phyloP scores from a whole-genome alignment of 2,797 vertebrate genomes.

The Anguilla anguilla region DNA sequence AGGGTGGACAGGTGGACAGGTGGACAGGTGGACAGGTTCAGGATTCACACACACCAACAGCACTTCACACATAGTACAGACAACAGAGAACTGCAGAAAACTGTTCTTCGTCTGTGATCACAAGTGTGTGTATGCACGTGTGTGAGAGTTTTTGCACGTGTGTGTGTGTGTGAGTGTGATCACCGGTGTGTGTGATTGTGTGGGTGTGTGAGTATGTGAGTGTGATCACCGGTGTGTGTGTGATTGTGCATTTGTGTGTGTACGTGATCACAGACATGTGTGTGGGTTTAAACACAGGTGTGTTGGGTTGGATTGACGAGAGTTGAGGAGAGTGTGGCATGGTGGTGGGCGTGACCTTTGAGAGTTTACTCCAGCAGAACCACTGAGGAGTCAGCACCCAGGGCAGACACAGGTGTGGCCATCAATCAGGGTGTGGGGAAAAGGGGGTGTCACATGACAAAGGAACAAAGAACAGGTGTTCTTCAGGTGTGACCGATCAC shows the following conservation, averaged over 20 bases:
- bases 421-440: neutral
- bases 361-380: neutral
- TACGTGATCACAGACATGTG: neutral
- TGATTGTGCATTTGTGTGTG: too few species aligned
- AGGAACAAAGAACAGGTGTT: neutral
- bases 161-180: neutral
- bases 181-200: too few species aligned
- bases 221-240: neutral
- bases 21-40: neutral
- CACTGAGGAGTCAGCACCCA: neutral
- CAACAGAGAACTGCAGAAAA: neutral
- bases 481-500: neutral
- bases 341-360: neutral
- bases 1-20: neutral
- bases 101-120: neutral
- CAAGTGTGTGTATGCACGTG: neutral
- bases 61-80: neutral
- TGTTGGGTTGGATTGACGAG: neutral
- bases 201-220: neutral
- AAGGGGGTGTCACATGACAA: neutral
- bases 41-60: neutral
- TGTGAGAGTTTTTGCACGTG: neutral
- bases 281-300: neutral
- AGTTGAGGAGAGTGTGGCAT: constrained; percentile 4
- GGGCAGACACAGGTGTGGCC: neutral